Evolutionary conservation across 2,888 invertebrate species (phyloP).

Genomic region (Tinea trinotella): DNA sequence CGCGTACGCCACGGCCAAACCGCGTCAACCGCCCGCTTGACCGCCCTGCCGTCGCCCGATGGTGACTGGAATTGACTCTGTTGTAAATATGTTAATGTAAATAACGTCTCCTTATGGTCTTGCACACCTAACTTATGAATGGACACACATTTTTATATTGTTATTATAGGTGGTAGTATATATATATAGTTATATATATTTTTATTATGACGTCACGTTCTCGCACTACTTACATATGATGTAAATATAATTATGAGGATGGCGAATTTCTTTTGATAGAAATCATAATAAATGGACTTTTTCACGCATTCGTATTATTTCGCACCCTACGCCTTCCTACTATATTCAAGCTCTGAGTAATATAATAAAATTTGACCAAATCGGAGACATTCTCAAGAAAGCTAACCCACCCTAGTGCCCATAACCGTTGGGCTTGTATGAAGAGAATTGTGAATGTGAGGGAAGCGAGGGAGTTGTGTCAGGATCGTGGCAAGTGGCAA

Average conservation of each 20-base stretch:
- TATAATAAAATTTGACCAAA: too few relatives aligned
- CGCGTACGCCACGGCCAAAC: conserved; percentile 90
- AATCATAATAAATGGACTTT: conserved; percentile 61
- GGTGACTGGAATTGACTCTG: conserved; percentile 6
- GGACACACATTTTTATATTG: conserved; percentile 27
- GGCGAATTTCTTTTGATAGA: conserved; percentile 70
- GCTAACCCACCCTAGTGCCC: not conserved
- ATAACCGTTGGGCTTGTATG: too few relatives aligned
- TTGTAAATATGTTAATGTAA: conserved; percentile 15
- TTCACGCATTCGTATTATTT: conserved; percentile 29
- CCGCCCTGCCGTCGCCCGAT: conserved; percentile 29
- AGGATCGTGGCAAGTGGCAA: too few relatives aligned
- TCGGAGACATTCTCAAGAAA: too few relatives aligned
- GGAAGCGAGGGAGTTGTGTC: too few relatives aligned
- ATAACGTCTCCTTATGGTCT: not conserved
- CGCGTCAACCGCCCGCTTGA: conserved; percentile 70
- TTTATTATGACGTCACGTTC: conserved; percentile 21
- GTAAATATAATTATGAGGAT: conserved; percentile 48
- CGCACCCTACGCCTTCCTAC: not conserved
- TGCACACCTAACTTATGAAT: conserved; percentile 20
- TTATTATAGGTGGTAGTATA: conserved; percentile 26
- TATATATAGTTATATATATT: conserved; percentile 30
- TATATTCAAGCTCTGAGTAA: too few relatives aligned
- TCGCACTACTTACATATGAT: conserved; percentile 39
- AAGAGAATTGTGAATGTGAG: too few relatives aligned